A percentile compares a stretch with the other conserved stretches of the same genome.
phyloP scores from a whole-genome alignment of 1,140 invertebrate genomes.

The Uloborus diversus region DNA sequence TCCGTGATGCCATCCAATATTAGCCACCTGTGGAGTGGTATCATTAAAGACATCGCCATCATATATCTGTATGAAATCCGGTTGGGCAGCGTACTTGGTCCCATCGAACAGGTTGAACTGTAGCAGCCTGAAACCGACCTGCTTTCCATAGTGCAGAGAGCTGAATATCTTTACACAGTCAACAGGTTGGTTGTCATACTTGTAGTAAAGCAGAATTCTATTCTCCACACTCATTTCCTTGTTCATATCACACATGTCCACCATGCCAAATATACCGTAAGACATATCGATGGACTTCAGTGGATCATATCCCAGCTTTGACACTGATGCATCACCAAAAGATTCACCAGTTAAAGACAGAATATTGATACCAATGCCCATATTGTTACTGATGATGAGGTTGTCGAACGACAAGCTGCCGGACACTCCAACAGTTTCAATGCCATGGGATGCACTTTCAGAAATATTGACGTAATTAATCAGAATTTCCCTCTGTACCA shows the following conservation, averaged over 20 bases:
- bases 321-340: conserved; percentile 70
- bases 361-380: conserved; percentile 89
- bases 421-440: conserved; percentile 89
- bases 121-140: conserved; percentile 85
- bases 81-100: conserved; percentile 78
- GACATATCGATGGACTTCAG: conserved; percentile 86
- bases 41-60: conserved; percentile 93
- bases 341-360: conserved; percentile 92
- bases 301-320: conserved; percentile 73
- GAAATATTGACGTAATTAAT: conserved; percentile 78
- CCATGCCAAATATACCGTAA: conserved; percentile 92
- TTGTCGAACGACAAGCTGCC: conserved; percentile 72
- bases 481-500: conserved; percentile 69
- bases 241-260: conserved; percentile 94
- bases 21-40: conserved; percentile 27
- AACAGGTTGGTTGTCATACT: conserved; percentile 94
- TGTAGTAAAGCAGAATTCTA: conserved; percentile 92
- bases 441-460: conserved; percentile 87
- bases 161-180: conserved; percentile 99
- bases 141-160: conserved; percentile 81
- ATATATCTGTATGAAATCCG: conserved; percentile 86
- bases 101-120: conserved; percentile 96
- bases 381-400: conserved; percentile 78
- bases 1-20: conserved; percentile 43
- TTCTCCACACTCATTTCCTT: conserved; percentile 92